Base-by-base conservation (phyloP, 2,797 vertebrate species). In the Pitangus sulphuratus region DNA sequence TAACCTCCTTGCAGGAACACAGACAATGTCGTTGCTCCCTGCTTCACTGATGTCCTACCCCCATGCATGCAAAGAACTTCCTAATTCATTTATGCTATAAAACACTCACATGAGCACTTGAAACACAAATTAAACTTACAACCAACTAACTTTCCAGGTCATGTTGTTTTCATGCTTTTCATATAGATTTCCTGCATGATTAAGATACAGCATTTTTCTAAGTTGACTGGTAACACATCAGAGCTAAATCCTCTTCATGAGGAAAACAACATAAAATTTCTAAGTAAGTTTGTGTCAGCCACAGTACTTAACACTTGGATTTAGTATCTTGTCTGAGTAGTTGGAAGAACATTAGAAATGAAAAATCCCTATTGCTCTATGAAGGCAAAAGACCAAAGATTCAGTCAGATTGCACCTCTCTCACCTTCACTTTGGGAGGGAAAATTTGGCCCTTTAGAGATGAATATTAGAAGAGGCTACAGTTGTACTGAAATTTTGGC, bases 401-500 rank as follows among this genome's bases (percentile, higher is more conserved):
- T 53, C 35, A 24, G 15, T 83, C 24, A 66, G n/a, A 33, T 60
- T 22, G 19, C 35, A 65, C 13, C 7, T 28, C 26, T 89, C 24
- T 14, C 33, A n/a, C 6, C 5, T 28, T 5, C 10, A 9, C 30
- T 51, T 47, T 22, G 13, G 31, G 11, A 75, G 64, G 44, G 33
- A 33, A 9, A 62, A 87, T 64, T 51, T 6, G 10, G 3, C 45
- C 72, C 4, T 84, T 89, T 40, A 57, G 30, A 84, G 45, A 21
- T 44, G 8, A 3, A 14, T n/a, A 31, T 25, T 31, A 83, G 60
- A 22, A 60, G 48, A 83, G 3, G 12, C 26, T 91, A 21, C 12
- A 12, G 9, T n/a, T 72, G 17, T 31, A 45, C 56, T 35, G 60
- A 69, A 91, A 70, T n/a, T 53, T 60, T 0, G 0, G 12, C 25